These are phyloP conservation scores for Chaenodraco wilsoni DNA, from an alignment of 2,797 vertebrate species.

Conservation along the genomic window DNA sequence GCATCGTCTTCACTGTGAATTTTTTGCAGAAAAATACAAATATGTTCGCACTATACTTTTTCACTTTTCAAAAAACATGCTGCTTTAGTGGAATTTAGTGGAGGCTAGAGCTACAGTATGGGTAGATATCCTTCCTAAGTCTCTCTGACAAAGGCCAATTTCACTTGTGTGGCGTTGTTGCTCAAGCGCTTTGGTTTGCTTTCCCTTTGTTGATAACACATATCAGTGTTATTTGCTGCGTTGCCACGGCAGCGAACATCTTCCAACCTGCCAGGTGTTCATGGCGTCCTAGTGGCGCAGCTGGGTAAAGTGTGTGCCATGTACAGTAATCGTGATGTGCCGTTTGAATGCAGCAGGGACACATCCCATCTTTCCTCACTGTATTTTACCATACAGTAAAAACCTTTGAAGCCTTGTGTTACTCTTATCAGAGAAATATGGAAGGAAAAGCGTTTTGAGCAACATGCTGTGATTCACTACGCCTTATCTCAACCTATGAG, in stretches of 20 bases:
- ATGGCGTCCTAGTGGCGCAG: conserved; percentile 56
- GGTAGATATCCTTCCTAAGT: conserved; percentile 27
- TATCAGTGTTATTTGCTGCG: conserved; percentile 53
- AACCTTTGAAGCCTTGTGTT: conserved; percentile 6
- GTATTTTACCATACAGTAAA: not conserved
- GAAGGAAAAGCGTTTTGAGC: conserved; percentile 5
- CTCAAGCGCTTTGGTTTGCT: conserved; percentile 25
- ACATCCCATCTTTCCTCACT: conserved; percentile 11
- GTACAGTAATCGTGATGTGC: conserved; percentile 58
- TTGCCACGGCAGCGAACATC: conserved; percentile 65
- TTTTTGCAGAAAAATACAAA: not conserved
- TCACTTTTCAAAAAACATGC: conserved; percentile 13
- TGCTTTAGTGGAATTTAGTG: conserved; percentile 20
- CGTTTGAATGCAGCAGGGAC: conserved; percentile 51
- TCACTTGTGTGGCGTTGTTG: conserved; percentile 36
- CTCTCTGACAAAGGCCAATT: conserved; percentile 32
- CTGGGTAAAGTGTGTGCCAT: conserved; percentile 56
- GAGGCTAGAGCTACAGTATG: conserved; percentile 19
- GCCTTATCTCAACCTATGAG: not conserved
- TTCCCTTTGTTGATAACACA: conserved; percentile 45
- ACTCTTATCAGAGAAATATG: conserved; percentile 6
- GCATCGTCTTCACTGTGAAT: conserved; percentile 1
- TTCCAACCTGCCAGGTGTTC: conserved; percentile 48
- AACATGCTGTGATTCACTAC: not conserved
- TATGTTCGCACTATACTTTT: conserved; percentile 13